These are phyloP conservation scores for Urocitellus parryii DNA, from an alignment of 2,113 vertebrate species.

Conservation along the genomic window DNA sequence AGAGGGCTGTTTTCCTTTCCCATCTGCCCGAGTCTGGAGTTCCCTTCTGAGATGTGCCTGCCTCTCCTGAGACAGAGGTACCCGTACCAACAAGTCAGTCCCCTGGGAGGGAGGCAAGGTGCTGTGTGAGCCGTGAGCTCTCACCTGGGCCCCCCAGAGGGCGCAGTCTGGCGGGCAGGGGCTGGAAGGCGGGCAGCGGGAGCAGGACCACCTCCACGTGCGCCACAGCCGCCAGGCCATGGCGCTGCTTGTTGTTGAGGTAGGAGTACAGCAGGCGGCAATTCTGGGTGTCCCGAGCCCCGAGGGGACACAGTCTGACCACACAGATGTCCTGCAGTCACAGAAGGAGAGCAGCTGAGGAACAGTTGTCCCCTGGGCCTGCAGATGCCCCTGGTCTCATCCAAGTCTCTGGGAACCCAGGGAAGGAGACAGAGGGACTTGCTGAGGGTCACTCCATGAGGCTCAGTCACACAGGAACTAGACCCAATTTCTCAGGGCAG, in stretches of 20 bases:
- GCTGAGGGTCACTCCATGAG: background rate
- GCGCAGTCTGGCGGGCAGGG: constrained; percentile 81
- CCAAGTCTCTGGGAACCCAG: background rate
- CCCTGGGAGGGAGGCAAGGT: background rate
- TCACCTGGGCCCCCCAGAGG: constrained; percentile 85
- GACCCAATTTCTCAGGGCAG: background rate
- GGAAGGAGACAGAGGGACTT: background rate
- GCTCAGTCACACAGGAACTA: background rate
- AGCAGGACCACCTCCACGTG: constrained; percentile 76
- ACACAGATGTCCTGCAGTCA: constrained; percentile 75
- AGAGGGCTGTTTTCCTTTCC: background rate
- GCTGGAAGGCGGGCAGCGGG: constrained; percentile 84
- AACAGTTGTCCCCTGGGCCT: background rate
- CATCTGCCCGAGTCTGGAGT: background rate
- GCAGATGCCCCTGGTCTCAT: background rate
- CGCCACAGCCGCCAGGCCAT: constrained; percentile 59
- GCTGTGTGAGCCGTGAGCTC: background rate
- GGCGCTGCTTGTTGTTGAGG: constrained; percentile 83
- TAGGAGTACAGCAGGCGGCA: constrained; percentile 84
- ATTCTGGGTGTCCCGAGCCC: constrained; percentile 63
- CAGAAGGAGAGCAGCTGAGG: background rate
- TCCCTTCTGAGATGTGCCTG: background rate
- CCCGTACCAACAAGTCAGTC: background rate
- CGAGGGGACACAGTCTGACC: constrained; percentile 76
- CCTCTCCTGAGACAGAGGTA: background rate